Conservation (phyloP, 2,113 vertebrate genomes). For the Pungitius pungitius region DNA sequence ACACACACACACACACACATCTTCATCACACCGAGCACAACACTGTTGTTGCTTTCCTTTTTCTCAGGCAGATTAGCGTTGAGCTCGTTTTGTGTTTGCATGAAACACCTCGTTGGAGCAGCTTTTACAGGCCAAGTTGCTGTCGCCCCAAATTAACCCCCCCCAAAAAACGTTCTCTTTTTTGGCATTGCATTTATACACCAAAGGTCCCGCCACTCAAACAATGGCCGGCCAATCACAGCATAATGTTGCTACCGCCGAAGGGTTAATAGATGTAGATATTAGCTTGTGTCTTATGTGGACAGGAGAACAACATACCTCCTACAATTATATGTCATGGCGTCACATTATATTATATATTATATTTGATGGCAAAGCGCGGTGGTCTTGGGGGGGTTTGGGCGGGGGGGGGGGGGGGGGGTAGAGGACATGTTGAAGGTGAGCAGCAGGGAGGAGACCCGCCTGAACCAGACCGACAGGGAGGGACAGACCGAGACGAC, state of each 20-base stretch:
- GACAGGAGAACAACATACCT: neutral
- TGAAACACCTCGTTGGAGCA: too few species aligned
- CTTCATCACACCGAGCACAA: conserved; percentile 6
- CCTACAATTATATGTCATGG: too few species aligned
- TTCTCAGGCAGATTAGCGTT: conserved; percentile 22
- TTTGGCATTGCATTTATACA: neutral
- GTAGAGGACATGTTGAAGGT: conserved; percentile 62
- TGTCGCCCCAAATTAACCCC: neutral
- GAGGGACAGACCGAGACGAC: neutral
- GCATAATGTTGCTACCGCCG: too few species aligned
- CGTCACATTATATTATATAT: too few species aligned
- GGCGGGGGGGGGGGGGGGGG: neutral
- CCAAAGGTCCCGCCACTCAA: neutral
- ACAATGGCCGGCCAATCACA: too few species aligned
- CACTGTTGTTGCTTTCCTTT: neutral
- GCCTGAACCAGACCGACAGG: conserved; percentile 2
- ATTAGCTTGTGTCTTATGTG: neutral
- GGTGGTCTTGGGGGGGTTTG: neutral
- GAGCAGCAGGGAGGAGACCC: conserved; percentile 38
- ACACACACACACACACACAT: conserved; percentile 30
- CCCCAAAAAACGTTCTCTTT: neutral
- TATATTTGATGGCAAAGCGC: neutral
- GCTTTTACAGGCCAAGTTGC: neutral
- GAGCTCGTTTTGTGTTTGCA: neutral
- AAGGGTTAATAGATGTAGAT: too few species aligned